Evolutionary conservation across 2,113 vertebrate genomes (phyloP).

Genomic region (Cephalopholis sonnerati): DNA sequence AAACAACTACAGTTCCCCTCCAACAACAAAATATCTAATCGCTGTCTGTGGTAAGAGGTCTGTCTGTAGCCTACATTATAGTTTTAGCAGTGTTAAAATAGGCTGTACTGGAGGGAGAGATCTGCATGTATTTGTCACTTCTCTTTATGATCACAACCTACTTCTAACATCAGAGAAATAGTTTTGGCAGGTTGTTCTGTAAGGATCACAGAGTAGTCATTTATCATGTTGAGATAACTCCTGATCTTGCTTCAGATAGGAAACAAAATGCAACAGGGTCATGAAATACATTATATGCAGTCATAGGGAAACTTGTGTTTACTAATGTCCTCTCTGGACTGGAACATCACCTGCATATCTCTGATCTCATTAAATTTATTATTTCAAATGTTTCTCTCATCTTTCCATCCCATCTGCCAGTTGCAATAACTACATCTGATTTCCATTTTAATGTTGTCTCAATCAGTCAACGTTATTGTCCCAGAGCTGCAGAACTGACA

Average conservation of each 20-base stretch:
- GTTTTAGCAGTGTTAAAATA: not conserved
- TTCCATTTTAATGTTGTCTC: slow-evolving; percentile 6
- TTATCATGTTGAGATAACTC: not conserved
- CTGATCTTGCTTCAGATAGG: not conserved
- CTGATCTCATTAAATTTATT: not conserved
- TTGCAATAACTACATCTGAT: slow-evolving; percentile 1
- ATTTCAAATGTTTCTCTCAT: not conserved
- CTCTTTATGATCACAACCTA: not conserved
- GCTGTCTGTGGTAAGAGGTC: not conserved
- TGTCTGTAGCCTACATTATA: too few relatives aligned
- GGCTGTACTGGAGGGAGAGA: not conserved
- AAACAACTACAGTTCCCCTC: not conserved
- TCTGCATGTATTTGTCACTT: not conserved
- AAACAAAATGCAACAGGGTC: not conserved
- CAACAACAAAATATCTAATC: not conserved
- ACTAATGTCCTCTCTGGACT: not conserved
- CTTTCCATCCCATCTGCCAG: slow-evolving; percentile 6
- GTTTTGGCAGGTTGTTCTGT: not conserved
- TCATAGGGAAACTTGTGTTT: slow-evolving; percentile 5
- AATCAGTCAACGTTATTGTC: slow-evolving; percentile 10
- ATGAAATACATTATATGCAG: not conserved
- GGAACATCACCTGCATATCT: slow-evolving; percentile 3
- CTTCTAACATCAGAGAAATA: not conserved
- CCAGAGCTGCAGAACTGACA: slow-evolving; percentile 18
- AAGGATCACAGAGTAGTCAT: slow-evolving; percentile 1